Conservation (phyloP, 2,797 vertebrate genomes). For the Sus cebifrons region DNA sequence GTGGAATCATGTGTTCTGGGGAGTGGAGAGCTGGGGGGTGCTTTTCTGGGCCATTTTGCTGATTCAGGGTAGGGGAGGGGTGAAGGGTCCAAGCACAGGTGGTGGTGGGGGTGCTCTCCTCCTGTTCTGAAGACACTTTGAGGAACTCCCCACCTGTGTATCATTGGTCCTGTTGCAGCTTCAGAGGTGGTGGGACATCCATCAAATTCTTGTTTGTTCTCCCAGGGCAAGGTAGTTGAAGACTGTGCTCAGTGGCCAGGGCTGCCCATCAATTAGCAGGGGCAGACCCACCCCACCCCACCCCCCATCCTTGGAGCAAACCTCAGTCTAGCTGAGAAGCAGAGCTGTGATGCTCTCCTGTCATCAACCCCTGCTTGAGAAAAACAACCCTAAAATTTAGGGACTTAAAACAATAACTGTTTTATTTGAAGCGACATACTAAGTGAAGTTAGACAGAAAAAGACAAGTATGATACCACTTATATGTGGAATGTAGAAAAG, state of each 20-base stretch:
- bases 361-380: background rate
- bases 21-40: too few relatives aligned
- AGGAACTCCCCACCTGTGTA: too few relatives aligned
- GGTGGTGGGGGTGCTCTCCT: background rate
- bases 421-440: too few relatives aligned
- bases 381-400: too few relatives aligned
- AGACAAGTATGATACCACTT: too few relatives aligned
- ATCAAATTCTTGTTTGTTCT: too few relatives aligned
- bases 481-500: too few relatives aligned
- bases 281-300: too few relatives aligned
- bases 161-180: background rate
- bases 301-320: fast-evolving
- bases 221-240: fast-evolving
- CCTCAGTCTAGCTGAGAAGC: background rate
- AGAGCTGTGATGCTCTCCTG: background rate
- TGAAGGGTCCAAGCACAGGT: fast-evolving
- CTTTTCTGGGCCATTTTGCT: background rate
- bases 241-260: fast-evolving
- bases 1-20: too few relatives aligned
- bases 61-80: background rate
- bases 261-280: background rate
- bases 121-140: too few relatives aligned
- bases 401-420: too few relatives aligned
- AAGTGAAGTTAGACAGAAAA: too few relatives aligned
- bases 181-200: fast-evolving